Evolutionary conservation across 1,140 invertebrate genomes (phyloP), one percentile per base, ranked within the genome.

Genomic region (Papilio polytes): DNA sequence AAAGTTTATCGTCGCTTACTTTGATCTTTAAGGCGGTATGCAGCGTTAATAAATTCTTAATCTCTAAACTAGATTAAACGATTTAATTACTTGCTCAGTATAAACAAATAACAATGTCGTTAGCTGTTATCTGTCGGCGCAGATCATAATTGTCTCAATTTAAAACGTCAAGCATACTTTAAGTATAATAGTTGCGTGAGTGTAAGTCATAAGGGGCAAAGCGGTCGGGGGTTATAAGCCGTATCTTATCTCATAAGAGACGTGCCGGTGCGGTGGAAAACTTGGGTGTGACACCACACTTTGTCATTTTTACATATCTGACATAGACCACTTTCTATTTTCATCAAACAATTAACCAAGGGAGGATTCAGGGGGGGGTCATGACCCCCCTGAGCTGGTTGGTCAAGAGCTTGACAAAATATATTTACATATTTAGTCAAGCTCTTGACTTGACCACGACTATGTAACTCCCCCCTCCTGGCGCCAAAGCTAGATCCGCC

Each of bases 21-120:
- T 70, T 31, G 63, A 63, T 26, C 22, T 26, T 13, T 31, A 22
- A 13, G 15, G 22, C 13, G 63, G 12, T 36, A 70, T 31, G 63
- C 31, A 31, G 18, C 36, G 63, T 70, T 70, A 70, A 70, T 70
- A 70, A 70, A 70, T 70, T 31, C 22, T 15, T 70, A 70, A 70
- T 70, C 63, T 70, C 63, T 70, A 70, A 36, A 36, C 63, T 31
- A 70, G 63, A 70, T 70, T 70, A 70, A 70, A 70, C 63, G 18
- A 31, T 70, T 70, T 70, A 70, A 70, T 70, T 70, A 31, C 26
- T 63, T 13, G 20, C 9, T 70, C 26, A 12, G 26, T 70, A 70
- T 70, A 70, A 70, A 70, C 63, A 31, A 70, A 70, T 26, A 26
- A 70, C 63, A 63, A 63, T 31, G 26, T 70, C 20, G 20, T 31